phyloP scores from a whole-genome alignment of 2,888 invertebrate species.

The Priocnemis perturbator region DNA sequence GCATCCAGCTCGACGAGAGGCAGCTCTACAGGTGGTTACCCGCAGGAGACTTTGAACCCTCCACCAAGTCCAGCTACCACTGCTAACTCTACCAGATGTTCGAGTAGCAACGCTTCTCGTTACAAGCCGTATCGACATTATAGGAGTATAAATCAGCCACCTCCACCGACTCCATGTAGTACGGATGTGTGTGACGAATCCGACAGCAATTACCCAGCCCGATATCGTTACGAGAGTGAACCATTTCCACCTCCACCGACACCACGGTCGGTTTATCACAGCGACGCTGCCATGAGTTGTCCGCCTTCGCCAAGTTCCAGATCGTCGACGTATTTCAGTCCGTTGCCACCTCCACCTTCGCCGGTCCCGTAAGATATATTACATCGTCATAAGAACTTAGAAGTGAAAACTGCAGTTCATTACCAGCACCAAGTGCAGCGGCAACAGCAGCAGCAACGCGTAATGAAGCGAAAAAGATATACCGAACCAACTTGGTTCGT shows the following conservation, averaged over 20 bases:
- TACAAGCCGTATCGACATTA: conserved; percentile 88
- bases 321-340: conserved; percentile 87
- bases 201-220: conserved; percentile 83
- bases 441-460: neutral
- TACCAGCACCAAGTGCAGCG: no score
- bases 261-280: conserved; percentile 85
- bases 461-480: neutral
- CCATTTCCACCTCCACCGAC: conserved; percentile 87
- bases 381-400: no score
- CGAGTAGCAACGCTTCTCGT: conserved; percentile 78
- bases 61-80: conserved; percentile 93
- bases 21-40: conserved; percentile 81
- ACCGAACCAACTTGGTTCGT: no score
- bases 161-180: conserved; percentile 95
- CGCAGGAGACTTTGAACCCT: conserved; percentile 91
- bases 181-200: conserved; percentile 96
- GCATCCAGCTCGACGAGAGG: conserved; percentile 84
- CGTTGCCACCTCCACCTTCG: conserved; percentile 90
- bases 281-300: conserved; percentile 81
- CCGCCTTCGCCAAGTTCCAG: conserved; percentile 82
- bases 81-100: conserved; percentile 77
- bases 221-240: conserved; percentile 80
- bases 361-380: conserved; percentile 79
- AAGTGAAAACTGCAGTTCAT: no score
- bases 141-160: conserved; percentile 86